Conservation (phyloP, 2,888 invertebrate species). For the Tipula helvola region DNA sequence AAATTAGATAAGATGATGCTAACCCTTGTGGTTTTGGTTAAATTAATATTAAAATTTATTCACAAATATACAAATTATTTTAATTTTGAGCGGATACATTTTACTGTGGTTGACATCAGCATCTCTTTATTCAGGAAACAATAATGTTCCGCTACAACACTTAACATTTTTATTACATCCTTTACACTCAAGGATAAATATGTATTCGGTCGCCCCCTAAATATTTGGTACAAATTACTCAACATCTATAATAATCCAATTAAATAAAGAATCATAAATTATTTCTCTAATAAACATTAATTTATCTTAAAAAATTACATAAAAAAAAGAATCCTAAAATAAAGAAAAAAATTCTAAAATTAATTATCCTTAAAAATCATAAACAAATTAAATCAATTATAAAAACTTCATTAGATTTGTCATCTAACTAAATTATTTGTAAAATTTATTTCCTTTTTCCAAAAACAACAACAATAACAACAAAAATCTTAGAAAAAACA, state of each 20-base stretch:
- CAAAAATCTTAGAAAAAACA: neutral
- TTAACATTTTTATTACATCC: neutral
- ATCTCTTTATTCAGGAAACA: neutral
- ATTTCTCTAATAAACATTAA: neutral
- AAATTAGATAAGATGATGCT: no score
- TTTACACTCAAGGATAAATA: no score
- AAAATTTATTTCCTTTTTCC: neutral
- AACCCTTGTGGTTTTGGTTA: no score
- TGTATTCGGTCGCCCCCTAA: neutral
- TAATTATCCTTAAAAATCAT: slow-evolving; percentile 4
- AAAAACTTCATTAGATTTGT: slow-evolving; percentile 4
- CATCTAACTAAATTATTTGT: slow-evolving; percentile 4
- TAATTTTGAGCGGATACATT: no score
- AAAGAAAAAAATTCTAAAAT: neutral
- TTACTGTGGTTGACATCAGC: no score
- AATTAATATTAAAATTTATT: no score
- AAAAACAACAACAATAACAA: neutral
- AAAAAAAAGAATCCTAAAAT: neutral
- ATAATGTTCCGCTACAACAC: neutral
- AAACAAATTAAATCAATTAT: slow-evolving; percentile 4
- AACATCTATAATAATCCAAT: neutral
- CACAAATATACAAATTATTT: no score
- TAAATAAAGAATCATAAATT: neutral
- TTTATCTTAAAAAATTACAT: neutral
- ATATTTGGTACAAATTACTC: neutral